Evolutionary conservation across 2,113 vertebrate species (phyloP).

Genomic region (Ahaetulla prasina): DNA sequence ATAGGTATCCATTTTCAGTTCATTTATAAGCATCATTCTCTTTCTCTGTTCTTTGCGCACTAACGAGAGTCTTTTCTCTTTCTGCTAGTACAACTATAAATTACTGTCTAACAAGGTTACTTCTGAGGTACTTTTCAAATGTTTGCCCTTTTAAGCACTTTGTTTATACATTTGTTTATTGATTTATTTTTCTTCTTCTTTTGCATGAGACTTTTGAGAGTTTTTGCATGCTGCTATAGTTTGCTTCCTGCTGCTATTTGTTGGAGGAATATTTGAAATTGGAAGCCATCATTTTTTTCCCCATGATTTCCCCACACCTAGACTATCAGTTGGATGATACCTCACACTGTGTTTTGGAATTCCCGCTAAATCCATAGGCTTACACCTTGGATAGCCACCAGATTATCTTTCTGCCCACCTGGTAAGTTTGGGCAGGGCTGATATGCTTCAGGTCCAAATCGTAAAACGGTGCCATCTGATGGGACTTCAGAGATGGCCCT

Average conservation of each 20-base stretch:
- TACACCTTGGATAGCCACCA: background rate
- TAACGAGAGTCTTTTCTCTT: conserved; percentile 87
- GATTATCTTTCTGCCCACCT: background rate
- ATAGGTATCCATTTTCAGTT: conserved; percentile 23
- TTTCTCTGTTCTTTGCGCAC: conserved; percentile 69
- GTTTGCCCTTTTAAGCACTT: conserved; percentile 53
- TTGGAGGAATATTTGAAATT: background rate
- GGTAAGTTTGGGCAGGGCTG: background rate
- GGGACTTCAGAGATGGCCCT: background rate
- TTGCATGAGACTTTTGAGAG: conserved; percentile 65
- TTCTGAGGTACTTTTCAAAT: conserved; percentile 87
- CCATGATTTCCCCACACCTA: background rate
- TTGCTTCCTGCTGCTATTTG: conserved; percentile 46
- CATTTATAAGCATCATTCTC: conserved; percentile 35
- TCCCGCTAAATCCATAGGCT: background rate
- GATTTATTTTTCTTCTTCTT: background rate
- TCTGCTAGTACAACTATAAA: conserved; percentile 90
- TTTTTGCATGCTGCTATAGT: conserved; percentile 58
- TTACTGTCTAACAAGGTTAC: conserved; percentile 94
- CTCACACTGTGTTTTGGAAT: background rate
- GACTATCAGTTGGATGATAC: background rate
- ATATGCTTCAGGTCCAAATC: background rate
- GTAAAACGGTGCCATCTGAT: background rate
- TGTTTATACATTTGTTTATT: conserved; percentile 37
- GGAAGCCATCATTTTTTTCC: background rate